Base-by-base conservation (phyloP, 2,888 invertebrate species). In the Sinodicranocentrus sp. region DNA sequence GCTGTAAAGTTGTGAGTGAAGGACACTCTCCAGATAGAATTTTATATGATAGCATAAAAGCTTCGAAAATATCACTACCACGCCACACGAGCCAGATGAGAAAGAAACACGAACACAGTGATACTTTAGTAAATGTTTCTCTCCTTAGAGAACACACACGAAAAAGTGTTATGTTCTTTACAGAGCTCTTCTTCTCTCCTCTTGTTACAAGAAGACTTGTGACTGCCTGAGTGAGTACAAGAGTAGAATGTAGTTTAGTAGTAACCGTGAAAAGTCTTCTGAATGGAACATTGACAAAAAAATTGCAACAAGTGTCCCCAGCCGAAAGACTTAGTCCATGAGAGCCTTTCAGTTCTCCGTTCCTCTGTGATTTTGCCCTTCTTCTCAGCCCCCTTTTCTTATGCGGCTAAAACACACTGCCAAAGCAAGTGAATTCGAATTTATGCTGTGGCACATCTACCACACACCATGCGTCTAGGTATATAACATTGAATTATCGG, bases 291-390 rank as follows among this genome's bases (percentile, higher is more conserved):
- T 79, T 71, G 71, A 65, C 72, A 72, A 72, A 79, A 52, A 72
- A 79, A 65, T 70, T 39, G 79, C 79, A 79, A 79, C 79, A 79
- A 79, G 79, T 79, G 79, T 79, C 79, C 72, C 61, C 54, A 28
- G 26, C 54, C 54, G 21, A 13, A 13, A 10, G 5, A 52, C 33
- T 33, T 10, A 10, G 48, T 17, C 25, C 61, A 10, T 26, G 25
- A 19, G 33, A 61, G 21, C 17, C 10, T 61, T 28, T 57, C 25
- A 1, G 19, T 1, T 23, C 57, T 57, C 25, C 52, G 10, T 57
- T 57, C 25, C 57, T 57, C 25, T 10, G n/a, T n/a, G 48, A 48
- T 48, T 48, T n/a, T 48, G 10, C 15, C 10, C 15, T 48, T 48
- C n/a, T n/a, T 2, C 48, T 48, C 48, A n/a, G 39, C 13, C 39